Percentiles rank a stretch among this genome's conserved stretches.
Evolutionary conservation across 2,888 invertebrate species (phyloP).

Genomic region (Clitarchus hookeri): DNA sequence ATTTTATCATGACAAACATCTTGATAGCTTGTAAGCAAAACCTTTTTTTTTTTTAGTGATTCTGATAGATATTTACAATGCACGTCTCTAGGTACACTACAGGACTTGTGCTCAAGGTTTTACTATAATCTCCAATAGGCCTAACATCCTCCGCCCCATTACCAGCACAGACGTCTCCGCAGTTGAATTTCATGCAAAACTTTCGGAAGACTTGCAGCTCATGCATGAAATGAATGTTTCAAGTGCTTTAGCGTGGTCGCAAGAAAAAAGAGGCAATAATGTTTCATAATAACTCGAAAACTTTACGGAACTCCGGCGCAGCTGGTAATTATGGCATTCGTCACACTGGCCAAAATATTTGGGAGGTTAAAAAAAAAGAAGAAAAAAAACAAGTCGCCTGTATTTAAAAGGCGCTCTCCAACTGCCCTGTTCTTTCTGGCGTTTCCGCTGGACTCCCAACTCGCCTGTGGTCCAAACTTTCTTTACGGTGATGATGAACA

Average conservation of each 20-base stretch:
- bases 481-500: too few species aligned
- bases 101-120: too few species aligned
- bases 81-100: too few species aligned
- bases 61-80: too few species aligned
- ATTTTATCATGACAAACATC: too few species aligned
- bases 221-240: slow-evolving; percentile 2
- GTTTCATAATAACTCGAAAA: background rate
- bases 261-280: background rate
- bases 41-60: too few species aligned
- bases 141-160: too few species aligned
- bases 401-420: background rate
- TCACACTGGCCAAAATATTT: background rate
- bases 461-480: background rate
- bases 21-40: too few species aligned
- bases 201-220: background rate
- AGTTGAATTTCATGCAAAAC: background rate
- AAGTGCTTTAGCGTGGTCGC: background rate
- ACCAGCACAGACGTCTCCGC: too few species aligned
- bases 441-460: background rate
- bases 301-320: background rate
- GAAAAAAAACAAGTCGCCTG: background rate
- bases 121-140: too few species aligned
- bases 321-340: background rate
- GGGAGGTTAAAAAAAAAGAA: background rate
- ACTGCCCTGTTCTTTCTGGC: background rate